Base-by-base conservation (phyloP, 2,113 vertebrate genomes). In the Plecotus auritus region DNA sequence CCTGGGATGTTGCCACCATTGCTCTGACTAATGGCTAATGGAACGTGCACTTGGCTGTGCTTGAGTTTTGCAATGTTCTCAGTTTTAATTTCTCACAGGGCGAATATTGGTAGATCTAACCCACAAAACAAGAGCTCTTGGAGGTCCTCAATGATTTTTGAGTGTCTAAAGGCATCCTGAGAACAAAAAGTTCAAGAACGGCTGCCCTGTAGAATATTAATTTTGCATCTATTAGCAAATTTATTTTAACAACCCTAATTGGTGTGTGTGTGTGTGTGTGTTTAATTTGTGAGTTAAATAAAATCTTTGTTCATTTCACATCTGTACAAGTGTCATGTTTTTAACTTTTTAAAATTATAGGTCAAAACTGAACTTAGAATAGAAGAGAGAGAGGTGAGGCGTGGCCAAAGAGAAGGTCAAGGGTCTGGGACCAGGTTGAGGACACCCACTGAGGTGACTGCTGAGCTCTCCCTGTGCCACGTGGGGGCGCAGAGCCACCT, bases 351-450 rank as follows among this genome's bases (percentile, higher is more conserved):
- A 23, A 81, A 86, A 37, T 61, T 30, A 37, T 28, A 11, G 2
- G 35, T 66, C 32, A 83, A 28, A 32, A 11, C 16, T 61, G 54
- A 37, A 28, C 30, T 85, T 56, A 2, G 20, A 12, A 23, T 42
- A 4, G 30, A 73, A 66, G 30, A 40, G 9, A 30, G 22, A n/a
- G 54, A 22, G 51, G 42, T 40, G 23, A 35, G 7, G 11, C 2
- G 1, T 23, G 51, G 20, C 66, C 20, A 4, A 26, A 32, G 59
- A 56, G 17, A 83, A 64, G 45, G 54, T 16, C 37, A 10, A 61
- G 42, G 22, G 0, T 20, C n/a, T 67, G 28, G n/a, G 78, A 40
- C 16, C 11, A 2, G 0, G 0, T 1, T 14, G 76, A 64, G 32
- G 37, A 47, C 23, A 2, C 10, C 4, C 45, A 3, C 78, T 10